These are phyloP conservation scores for Morus bassanus DNA, from an alignment of 2,797 vertebrate genomes.

Conservation along the genomic window DNA sequence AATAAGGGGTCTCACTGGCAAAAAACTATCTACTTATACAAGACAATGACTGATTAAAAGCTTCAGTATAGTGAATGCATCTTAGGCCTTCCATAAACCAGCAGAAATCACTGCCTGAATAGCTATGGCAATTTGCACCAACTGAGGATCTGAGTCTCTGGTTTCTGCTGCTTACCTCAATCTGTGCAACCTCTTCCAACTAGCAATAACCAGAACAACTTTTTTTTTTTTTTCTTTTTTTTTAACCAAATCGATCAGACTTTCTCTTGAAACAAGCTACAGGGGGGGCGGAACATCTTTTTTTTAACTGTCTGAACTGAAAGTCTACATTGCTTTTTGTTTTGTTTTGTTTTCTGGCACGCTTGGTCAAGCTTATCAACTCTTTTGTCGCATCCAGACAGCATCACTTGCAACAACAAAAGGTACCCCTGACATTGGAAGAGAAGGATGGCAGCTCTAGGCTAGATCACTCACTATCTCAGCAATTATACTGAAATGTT, in stretches of 20 bases:
- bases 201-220: background rate
- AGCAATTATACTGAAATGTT: background rate
- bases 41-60: background rate
- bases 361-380: background rate
- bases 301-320: background rate
- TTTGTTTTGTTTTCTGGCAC: background rate
- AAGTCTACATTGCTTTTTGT: background rate
- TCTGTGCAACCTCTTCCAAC: background rate
- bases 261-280: background rate
- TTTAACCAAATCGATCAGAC: background rate
- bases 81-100: background rate
- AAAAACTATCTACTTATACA: background rate
- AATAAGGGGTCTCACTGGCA: background rate
- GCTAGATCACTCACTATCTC: background rate
- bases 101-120: background rate
- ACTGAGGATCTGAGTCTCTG: background rate
- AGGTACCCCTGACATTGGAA: background rate
- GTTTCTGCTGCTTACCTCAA: background rate
- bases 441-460: background rate
- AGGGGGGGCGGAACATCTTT: background rate
- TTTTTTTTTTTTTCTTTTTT: background rate
- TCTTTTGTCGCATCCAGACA: conserved; percentile 20
- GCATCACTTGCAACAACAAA: conserved; percentile 33
- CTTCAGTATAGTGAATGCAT: background rate
- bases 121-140: background rate